phyloP scores from a whole-genome alignment of 2,888 invertebrate species.

The Trilocha varians region DNA sequence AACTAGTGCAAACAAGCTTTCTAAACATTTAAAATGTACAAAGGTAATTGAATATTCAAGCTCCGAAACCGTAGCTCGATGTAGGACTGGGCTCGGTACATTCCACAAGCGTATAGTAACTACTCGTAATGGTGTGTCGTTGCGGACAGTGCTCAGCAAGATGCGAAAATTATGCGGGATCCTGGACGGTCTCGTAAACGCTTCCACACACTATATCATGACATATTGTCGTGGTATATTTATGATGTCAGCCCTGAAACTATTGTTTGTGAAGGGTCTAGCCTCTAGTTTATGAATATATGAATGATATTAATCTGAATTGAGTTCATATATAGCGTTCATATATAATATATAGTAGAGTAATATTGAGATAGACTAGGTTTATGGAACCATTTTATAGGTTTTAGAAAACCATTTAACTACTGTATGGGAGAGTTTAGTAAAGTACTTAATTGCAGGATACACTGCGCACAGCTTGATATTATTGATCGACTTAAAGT shows the following conservation, averaged over 20 bases:
- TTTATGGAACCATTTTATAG: too few species aligned
- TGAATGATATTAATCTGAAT: background rate
- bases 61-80: background rate
- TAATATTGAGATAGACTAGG: too few species aligned
- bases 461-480: too few species aligned
- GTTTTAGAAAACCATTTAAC: too few species aligned
- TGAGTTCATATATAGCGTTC: background rate
- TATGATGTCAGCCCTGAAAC: background rate
- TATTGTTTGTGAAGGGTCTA: background rate
- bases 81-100: background rate
- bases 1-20: background rate
- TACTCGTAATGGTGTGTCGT: background rate
- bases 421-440: too few species aligned
- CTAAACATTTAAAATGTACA: background rate
- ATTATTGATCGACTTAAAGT: too few species aligned
- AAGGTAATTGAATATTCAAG: background rate
- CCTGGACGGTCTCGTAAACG: conserved; percentile 4
- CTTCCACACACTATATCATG: conserved; percentile 4
- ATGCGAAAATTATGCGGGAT: conserved; percentile 6
- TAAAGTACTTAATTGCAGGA: too few species aligned
- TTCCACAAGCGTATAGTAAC: background rate
- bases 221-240: background rate
- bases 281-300: background rate
- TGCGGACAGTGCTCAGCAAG: background rate
- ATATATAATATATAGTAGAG: too few species aligned